Evolutionary conservation across 2,888 invertebrate species (phyloP), one percentile per base, ranked within the genome.

Genomic region (Scaptomyza cyrtandrae): DNA sequence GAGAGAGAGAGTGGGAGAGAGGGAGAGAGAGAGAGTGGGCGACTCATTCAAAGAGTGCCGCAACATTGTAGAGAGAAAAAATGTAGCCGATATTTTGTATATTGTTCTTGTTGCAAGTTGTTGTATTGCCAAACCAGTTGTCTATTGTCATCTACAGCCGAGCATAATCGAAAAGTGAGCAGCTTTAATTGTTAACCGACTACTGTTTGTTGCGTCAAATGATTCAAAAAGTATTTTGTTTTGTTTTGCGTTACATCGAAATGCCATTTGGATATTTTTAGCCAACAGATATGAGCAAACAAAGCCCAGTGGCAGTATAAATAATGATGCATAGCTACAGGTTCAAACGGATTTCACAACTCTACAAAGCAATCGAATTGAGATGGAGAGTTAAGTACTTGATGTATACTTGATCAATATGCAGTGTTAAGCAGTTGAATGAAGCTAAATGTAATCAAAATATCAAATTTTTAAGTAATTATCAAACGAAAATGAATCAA

Each of bases 101-200:
- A 65, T 74, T 68, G 68, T 78, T 58, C 71, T 75, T 63, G 33
- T 35, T 64, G 71, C 57, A 54, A 53, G 48, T 71, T 31, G 31
- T 31, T 31, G 6, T 33, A 41, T 49, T 61, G 33, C n/a, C 56
- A 53, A 64, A 61, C 55, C 70, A 75, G 63, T 61, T 73, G 55
- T 43, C 64, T 52, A 69, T 80, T 70, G 73, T 75, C 54, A 58
- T 71, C 56, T 63, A 54, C 50, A 56, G 49, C 59, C 60, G 63
- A 54, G 50, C 63, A 76, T 76, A 79, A 76, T 76, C 71, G 54
- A 75, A 75, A 68, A 71, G 46, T 68, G 72, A 75, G 57, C 75
- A 75, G 80, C 77, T 83, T 76, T 76, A 80, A 78, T 73, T 83
- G 76, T 76, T 72, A 63, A 56, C 63, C 76, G 86, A 84, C 83